Percentiles rank a stretch among this genome's conserved stretches.
These are phyloP conservation scores for Philereme vetulata DNA, from an alignment of 2,888 invertebrate species.

Conservation along the genomic window DNA sequence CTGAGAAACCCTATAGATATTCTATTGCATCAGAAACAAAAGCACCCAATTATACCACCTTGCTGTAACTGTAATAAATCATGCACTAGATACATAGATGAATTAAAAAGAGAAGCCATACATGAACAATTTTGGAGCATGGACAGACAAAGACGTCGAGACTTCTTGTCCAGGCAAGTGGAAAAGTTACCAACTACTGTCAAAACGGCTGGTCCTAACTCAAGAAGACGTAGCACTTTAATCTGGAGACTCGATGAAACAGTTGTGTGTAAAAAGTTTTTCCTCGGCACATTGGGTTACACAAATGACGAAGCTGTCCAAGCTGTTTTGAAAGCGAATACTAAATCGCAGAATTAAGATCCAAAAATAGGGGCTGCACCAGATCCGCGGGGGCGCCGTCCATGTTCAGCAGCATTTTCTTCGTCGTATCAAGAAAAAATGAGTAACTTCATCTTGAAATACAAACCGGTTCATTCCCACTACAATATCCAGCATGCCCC, in stretches of 20 bases:
- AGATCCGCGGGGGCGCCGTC: background rate
- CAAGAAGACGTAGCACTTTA: slow-evolving; percentile 2
- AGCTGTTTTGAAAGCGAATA: too few species aligned
- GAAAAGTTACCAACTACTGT: background rate
- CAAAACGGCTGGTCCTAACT: background rate
- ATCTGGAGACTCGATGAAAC: background rate
- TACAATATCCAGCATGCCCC: slow-evolving; percentile 4
- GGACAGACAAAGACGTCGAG: background rate
- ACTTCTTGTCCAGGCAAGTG: background rate
- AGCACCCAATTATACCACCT: background rate
- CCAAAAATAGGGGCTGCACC: background rate
- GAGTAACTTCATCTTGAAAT: slow-evolving; percentile 1
- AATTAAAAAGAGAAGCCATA: background rate
- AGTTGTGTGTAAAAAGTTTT: background rate
- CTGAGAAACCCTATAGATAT: background rate
- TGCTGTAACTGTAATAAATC: background rate
- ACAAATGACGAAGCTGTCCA: too few species aligned
- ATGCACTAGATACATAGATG: background rate
- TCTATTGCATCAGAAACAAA: background rate
- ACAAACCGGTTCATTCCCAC: slow-evolving; percentile 3
- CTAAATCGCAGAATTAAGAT: too few species aligned
- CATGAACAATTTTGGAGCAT: background rate
- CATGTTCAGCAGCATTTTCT: slow-evolving; percentile 1
- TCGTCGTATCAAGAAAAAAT: background rate
- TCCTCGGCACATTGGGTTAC: background rate